phyloP scores from a whole-genome alignment of 2,797 vertebrate species.

The Acrossocheilus wenchowensis region DNA sequence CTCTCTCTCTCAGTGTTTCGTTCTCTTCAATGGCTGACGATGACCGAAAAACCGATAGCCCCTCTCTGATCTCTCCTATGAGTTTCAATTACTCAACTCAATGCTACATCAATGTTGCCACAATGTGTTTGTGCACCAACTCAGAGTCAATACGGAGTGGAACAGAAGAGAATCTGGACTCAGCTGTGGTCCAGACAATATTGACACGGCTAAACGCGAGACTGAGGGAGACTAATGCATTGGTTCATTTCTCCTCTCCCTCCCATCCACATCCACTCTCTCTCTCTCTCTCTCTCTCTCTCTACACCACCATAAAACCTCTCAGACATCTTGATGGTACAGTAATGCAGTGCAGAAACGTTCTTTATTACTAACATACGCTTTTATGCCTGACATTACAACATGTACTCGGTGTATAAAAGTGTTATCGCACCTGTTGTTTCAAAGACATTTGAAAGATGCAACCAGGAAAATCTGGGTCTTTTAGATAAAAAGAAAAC shows the following conservation, averaged over 20 bases:
- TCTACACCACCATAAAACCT: conserved; percentile 32
- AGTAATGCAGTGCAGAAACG: conserved; percentile 32
- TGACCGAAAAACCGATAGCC: conserved; percentile 31
- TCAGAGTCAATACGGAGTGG: conserved; percentile 57
- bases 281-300: conserved; percentile 21
- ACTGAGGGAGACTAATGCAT: conserved; percentile 55
- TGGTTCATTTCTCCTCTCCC: conserved; percentile 27
- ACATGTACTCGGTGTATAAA: neutral
- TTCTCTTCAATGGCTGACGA: conserved; percentile 7
- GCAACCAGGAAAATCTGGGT: neutral
- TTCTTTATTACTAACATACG: conserved; percentile 37
- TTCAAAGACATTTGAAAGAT: conserved; percentile 36
- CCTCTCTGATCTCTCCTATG: conserved; percentile 11
- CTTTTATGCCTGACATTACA: conserved; percentile 39
- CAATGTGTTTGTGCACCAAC: conserved; percentile 47
- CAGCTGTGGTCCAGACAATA: conserved; percentile 62
- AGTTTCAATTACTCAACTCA: conserved; percentile 57
- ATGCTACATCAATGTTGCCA: conserved; percentile 59
- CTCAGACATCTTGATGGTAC: conserved; percentile 45
- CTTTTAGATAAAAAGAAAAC: conserved; percentile 12
- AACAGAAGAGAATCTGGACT: conserved; percentile 42
- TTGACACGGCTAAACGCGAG: conserved; percentile 59
- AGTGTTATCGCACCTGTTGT: conserved; percentile 18
- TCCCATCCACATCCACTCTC: neutral
- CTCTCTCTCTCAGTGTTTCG: conserved; percentile 15